These are phyloP conservation scores for Diplosoma virens DNA, from an alignment of 23 tunicate genomes.

Conservation along the genomic window DNA sequence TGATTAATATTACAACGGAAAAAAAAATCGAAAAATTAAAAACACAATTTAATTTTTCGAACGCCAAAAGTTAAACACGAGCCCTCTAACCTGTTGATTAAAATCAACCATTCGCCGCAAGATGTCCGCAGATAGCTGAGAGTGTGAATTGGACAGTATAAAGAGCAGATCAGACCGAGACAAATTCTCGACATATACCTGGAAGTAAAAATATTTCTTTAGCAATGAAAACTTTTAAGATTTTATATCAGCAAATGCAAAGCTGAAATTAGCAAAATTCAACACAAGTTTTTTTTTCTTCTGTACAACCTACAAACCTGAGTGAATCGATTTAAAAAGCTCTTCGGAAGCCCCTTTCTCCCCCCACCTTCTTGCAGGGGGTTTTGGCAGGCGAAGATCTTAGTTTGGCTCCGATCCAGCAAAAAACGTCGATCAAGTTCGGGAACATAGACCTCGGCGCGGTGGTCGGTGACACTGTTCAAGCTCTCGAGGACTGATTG, in stretches of 20 bases:
- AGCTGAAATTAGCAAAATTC: too few species aligned
- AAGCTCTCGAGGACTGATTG: conserved; percentile 95
- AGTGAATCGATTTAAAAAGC: conserved; percentile 89
- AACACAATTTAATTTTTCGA: too few species aligned
- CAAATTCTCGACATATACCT: conserved; percentile 70
- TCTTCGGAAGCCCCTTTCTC: conserved; percentile 83
- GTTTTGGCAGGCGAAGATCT: conserved; percentile 97
- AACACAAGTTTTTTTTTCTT: too few species aligned
- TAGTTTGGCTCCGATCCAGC: conserved; percentile 59
- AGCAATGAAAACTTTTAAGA: too few species aligned
- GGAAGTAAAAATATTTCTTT: too few species aligned
- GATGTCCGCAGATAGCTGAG: conserved; percentile 16
- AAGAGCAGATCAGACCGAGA: conserved; percentile 43
- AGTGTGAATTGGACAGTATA: conserved; percentile 40
- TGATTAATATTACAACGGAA: too few species aligned
- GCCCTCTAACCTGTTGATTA: conserved; percentile 50
- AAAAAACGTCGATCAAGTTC: conserved; percentile 64
- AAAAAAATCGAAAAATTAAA: too few species aligned
- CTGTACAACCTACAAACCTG: conserved; percentile 58
- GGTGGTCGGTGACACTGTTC: conserved; percentile 96
- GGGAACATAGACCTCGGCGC: conserved; percentile 80
- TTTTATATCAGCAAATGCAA: too few species aligned
- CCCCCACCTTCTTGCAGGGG: conserved; percentile 98
- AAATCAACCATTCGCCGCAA: conserved; percentile 62
- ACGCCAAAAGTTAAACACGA: too few species aligned